Evolutionary conservation across 2,888 invertebrate species (phyloP).

Genomic region (Ommatoiulus sabulosus): DNA sequence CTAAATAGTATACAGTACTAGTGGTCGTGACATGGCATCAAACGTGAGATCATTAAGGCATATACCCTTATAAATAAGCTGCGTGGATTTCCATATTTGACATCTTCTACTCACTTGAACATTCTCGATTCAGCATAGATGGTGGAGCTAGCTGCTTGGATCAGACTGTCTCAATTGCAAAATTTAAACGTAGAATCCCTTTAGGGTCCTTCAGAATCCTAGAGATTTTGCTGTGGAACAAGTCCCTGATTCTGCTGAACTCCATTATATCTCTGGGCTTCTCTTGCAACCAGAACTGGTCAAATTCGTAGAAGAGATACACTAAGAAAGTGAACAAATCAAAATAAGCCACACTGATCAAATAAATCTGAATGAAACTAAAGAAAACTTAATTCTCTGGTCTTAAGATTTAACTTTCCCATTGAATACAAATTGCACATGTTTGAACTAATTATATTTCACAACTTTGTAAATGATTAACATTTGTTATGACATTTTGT

Average conservation of each 20-base stretch:
- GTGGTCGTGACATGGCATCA: neutral
- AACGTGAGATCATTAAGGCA: constrained; percentile 9
- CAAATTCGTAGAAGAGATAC: constrained; percentile 93
- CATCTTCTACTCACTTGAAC: neutral
- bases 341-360: too few relatives aligned
- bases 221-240: constrained; percentile 83
- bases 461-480: too few relatives aligned
- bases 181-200: constrained; percentile 82
- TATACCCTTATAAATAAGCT: constrained; percentile 4
- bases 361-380: too few relatives aligned
- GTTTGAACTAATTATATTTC: too few relatives aligned
- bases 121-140: neutral
- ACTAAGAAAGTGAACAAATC: constrained; percentile 64
- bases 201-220: constrained; percentile 76
- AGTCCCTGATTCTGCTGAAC: constrained; percentile 86
- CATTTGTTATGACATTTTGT: too few relatives aligned
- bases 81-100: neutral
- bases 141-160: neutral
- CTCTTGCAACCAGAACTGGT: constrained; percentile 91
- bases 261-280: constrained; percentile 96
- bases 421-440: too few relatives aligned
- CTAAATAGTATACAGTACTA: constrained; percentile 19
- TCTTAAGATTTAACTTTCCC: too few relatives aligned
- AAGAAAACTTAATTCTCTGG: neutral
- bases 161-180: constrained; percentile 74